phyloP scores from a whole-genome alignment of 2,797 vertebrate genomes.

The Gobionotothen gibberifrons region DNA sequence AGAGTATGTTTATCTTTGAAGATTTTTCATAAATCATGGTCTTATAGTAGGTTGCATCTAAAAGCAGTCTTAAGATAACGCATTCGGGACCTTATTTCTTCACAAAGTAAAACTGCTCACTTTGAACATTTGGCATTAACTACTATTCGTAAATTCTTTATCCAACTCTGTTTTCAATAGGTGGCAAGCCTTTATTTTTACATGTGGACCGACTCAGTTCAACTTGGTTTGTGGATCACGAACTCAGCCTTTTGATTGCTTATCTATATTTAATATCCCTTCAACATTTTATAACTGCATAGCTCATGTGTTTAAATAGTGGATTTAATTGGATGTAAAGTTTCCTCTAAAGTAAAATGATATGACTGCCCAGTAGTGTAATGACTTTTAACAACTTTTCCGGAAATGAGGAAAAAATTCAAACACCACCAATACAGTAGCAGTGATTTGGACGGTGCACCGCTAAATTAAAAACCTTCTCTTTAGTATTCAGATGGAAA shows the following conservation, averaged over 20 bases:
- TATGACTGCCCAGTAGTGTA: conserved; percentile 16
- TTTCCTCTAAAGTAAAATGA: conserved; percentile 33
- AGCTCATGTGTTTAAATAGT: conserved; percentile 27
- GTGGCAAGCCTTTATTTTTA: not conserved
- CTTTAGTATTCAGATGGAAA: conserved; percentile 8
- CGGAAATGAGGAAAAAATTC: conserved; percentile 13
- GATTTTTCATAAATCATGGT: not conserved
- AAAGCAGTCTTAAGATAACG: not conserved
- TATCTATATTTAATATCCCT: conserved; percentile 40
- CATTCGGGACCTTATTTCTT: not conserved
- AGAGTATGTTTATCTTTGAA: not conserved
- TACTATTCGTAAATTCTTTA: not conserved
- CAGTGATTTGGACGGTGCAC: not conserved
- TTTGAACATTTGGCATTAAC: not conserved
- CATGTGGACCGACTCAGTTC: conserved; percentile 1
- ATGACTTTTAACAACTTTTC: conserved; percentile 34
- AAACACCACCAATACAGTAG: not conserved
- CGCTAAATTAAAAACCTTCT: conserved; percentile 10
- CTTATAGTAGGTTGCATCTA: not conserved
- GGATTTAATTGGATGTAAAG: conserved; percentile 47
- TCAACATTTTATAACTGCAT: conserved; percentile 23
- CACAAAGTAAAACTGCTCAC: not conserved
- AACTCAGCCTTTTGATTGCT: conserved; percentile 26
- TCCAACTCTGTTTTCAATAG: not conserved
- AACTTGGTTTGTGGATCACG: conserved; percentile 24